These are phyloP conservation scores for Stenotaenia linearis DNA, from an alignment of 2,888 invertebrate species.

Conservation along the genomic window DNA sequence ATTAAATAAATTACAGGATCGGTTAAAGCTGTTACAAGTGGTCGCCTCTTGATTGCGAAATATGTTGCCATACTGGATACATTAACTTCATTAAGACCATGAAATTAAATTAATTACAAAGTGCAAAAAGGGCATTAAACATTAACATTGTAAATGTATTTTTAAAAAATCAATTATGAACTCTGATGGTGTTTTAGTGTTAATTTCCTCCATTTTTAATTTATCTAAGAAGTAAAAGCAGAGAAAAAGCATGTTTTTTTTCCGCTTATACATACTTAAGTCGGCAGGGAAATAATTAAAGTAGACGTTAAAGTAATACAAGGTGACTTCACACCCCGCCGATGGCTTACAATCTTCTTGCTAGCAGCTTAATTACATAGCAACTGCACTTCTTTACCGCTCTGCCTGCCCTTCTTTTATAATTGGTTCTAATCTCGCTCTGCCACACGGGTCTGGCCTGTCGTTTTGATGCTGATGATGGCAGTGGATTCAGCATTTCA, in stretches of 20 bases:
- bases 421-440: not conserved
- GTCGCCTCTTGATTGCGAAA: not conserved
- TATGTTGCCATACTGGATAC: not conserved
- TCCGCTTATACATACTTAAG: not conserved
- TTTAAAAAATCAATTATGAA: too few relatives aligned
- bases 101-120: not conserved
- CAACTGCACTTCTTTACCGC: not conserved
- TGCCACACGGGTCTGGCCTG: not conserved
- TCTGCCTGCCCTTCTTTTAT: not conserved
- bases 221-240: too few relatives aligned
- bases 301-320: not conserved
- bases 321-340: not conserved
- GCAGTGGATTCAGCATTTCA: not conserved
- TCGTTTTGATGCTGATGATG: not conserved
- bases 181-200: too few relatives aligned
- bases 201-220: too few relatives aligned
- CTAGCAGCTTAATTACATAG: not conserved
- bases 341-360: not conserved
- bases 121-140: too few relatives aligned
- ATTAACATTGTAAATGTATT: too few relatives aligned
- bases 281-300: not conserved
- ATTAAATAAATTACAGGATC: not conserved
- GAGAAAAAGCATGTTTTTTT: too few relatives aligned
- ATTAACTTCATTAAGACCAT: too few relatives aligned
- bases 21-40: not conserved